These are phyloP conservation scores for Schizopygopsis pylzovi DNA, from an alignment of 2,797 vertebrate species.

Conservation along the genomic window DNA sequence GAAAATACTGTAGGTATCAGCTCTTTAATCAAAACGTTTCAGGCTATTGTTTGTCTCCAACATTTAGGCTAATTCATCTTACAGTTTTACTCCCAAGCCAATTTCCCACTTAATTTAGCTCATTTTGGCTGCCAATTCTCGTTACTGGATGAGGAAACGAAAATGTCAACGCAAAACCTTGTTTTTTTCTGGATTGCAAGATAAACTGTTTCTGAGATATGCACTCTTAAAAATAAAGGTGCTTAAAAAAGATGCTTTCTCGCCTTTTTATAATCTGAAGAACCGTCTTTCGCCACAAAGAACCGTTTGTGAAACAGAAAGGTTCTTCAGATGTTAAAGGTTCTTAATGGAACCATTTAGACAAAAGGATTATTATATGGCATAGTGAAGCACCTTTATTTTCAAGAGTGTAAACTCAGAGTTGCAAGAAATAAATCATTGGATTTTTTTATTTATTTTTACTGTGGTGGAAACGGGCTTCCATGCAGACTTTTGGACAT, in stretches of 20 bases:
- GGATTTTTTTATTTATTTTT: background rate
- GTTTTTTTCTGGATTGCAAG: background rate
- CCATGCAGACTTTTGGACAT: background rate
- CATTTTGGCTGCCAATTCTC: background rate
- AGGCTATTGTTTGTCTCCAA: background rate
- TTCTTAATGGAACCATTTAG: too few species aligned
- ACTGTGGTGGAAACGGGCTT: background rate
- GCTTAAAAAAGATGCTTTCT: too few species aligned
- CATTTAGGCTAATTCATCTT: background rate
- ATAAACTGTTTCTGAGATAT: background rate
- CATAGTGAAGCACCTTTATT: too few species aligned
- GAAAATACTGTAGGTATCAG: background rate
- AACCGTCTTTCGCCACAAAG: too few species aligned
- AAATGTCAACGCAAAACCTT: too few species aligned
- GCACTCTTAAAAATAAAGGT: too few species aligned
- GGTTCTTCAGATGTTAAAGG: too few species aligned
- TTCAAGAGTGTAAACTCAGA: too few species aligned
- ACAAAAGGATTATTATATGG: too few species aligned
- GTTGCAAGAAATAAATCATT: background rate
- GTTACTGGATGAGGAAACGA: background rate
- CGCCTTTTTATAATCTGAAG: too few species aligned
- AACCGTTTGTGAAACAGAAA: too few species aligned
- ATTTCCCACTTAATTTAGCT: background rate
- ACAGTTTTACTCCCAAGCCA: background rate
- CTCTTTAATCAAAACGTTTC: background rate